Percentiles rank a stretch among this genome's conserved stretches.
phyloP scores from a whole-genome alignment of 2,888 invertebrate species.

The Pilophorus perplexus region DNA sequence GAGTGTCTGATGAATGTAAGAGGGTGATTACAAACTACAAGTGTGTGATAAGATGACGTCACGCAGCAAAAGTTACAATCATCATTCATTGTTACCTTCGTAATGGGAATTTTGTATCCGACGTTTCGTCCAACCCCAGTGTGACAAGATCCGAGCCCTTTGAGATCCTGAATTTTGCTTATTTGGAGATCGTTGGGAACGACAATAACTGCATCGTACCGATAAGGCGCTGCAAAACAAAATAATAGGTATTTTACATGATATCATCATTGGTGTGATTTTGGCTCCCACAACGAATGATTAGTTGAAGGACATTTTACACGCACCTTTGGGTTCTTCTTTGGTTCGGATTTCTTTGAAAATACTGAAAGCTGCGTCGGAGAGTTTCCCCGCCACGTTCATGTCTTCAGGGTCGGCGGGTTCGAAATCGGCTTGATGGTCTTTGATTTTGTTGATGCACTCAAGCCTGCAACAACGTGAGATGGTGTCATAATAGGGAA shows the following conservation, averaged over 20 bases:
- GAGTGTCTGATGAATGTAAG: no score
- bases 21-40: no score
- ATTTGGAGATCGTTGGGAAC: slow-evolving; percentile 73
- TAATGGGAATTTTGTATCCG: slow-evolving; percentile 69
- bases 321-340: slow-evolving; percentile 58
- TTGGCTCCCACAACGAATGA: neutral
- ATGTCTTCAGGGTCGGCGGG: slow-evolving; percentile 84
- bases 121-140: slow-evolving; percentile 84
- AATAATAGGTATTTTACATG: neutral
- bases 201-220: slow-evolving; percentile 79
- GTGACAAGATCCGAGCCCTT: slow-evolving; percentile 79
- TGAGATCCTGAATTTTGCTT: slow-evolving; percentile 61
- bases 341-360: slow-evolving; percentile 74
- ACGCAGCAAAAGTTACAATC: no score
- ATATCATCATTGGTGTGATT: neutral
- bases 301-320: no score
- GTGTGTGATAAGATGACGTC: no score
- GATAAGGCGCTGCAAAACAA: slow-evolving; percentile 64
- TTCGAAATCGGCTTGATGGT: slow-evolving; percentile 75
- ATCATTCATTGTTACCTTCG: slow-evolving; percentile 50
- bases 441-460: slow-evolving; percentile 72
- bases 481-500: neutral
- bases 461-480: slow-evolving; percentile 65
- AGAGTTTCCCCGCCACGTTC: slow-evolving; percentile 73
- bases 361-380: slow-evolving; percentile 68